phyloP scores from a whole-genome alignment of 1,140 invertebrate genomes.

The Cherax quadricarinatus region DNA sequence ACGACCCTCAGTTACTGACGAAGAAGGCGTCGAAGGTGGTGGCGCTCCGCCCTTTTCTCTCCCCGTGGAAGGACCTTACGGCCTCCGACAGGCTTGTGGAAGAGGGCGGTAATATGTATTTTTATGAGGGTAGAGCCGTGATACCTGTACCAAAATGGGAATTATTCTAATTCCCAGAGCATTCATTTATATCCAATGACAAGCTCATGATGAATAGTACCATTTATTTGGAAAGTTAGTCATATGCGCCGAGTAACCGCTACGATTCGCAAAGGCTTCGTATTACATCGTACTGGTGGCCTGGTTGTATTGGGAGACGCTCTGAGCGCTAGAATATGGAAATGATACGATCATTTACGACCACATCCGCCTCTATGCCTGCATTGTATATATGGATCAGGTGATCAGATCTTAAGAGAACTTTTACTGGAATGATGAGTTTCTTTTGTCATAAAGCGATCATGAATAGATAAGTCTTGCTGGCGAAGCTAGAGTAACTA shows the following conservation, averaged over 20 bases:
- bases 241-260: constrained; percentile 51
- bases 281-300: constrained; percentile 51
- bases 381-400: constrained; percentile 72
- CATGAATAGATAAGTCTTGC: constrained; percentile 30
- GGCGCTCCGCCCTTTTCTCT: constrained; percentile 1
- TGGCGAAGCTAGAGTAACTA: not conserved
- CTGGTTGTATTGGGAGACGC: not conserved
- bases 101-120: constrained; percentile 63
- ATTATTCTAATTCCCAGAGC: constrained; percentile 72
- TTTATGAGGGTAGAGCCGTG: constrained; percentile 65
- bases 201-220: constrained; percentile 70
- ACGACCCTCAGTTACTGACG: constrained; percentile 18
- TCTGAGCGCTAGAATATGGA: constrained; percentile 60
- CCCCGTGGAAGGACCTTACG: not conserved
- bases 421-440: constrained; percentile 54
- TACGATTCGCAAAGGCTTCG: constrained; percentile 26
- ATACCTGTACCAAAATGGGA: constrained; percentile 68
- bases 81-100: not conserved
- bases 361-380: constrained; percentile 54
- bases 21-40: constrained; percentile 43
- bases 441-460: constrained; percentile 47
- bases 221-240: constrained; percentile 72
- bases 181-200: constrained; percentile 72
- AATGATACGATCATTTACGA: constrained; percentile 65
- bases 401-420: constrained; percentile 67